Percentiles rank a stretch among this genome's conserved stretches.
phyloP scores from a whole-genome alignment of 2,797 vertebrate genomes.

The Phyllotis vaccarum region DNA sequence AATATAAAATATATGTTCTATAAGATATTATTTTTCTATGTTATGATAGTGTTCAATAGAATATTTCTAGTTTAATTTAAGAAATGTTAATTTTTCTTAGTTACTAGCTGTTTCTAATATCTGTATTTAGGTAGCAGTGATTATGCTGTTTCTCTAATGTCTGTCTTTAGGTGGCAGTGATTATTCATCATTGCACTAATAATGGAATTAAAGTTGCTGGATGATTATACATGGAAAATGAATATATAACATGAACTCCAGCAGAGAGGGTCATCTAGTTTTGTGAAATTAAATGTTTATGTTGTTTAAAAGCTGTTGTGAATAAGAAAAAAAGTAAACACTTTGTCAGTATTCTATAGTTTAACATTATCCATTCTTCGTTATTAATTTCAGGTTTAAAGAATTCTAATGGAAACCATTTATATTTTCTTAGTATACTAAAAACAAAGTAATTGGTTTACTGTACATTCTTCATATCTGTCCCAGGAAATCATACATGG shows the following conservation, averaged over 20 bases:
- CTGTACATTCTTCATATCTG: neutral
- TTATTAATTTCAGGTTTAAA: neutral
- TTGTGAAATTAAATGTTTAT: conserved; percentile 57
- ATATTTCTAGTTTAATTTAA: conserved; percentile 76
- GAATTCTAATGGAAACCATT: conserved; percentile 16
- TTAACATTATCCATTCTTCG: neutral
- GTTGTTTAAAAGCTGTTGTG: conserved; percentile 61
- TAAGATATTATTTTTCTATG: conserved; percentile 64
- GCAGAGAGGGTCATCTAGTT: conserved; percentile 52
- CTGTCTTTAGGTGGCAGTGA: conserved; percentile 86
- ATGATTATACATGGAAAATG: neutral
- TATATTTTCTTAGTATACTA: neutral
- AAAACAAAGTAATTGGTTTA: neutral
- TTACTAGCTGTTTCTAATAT: neutral
- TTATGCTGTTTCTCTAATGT: conserved; percentile 62
- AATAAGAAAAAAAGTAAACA: neutral
- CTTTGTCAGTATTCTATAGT: conserved; percentile 48
- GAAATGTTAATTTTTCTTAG: conserved; percentile 54
- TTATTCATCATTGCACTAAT: conserved; percentile 77
- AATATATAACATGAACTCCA: neutral
- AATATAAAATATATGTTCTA: conserved; percentile 67
- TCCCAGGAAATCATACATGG: neutral
- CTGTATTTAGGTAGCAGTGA: too few relatives aligned
- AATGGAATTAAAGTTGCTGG: conserved; percentile 28
- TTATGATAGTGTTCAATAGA: conserved; percentile 52